These are phyloP conservation scores for Elymnias hypermnestra DNA, from an alignment of 1,140 invertebrate genomes.

Conservation along the genomic window DNA sequence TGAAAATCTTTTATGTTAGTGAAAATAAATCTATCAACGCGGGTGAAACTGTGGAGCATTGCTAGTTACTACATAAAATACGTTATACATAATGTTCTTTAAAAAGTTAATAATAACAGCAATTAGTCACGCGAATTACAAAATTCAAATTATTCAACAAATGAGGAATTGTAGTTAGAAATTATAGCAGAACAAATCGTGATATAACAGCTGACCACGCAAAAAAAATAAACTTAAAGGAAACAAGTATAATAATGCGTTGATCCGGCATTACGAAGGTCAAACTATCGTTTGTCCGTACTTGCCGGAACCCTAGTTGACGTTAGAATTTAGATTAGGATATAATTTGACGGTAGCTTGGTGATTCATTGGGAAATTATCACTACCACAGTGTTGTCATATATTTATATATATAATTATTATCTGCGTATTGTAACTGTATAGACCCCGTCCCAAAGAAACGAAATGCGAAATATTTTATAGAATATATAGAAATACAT, in stretches of 20 bases:
- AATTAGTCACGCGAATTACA: background rate
- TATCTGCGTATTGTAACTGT: no score
- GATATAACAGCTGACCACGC: conserved; percentile 12
- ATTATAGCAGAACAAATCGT: background rate
- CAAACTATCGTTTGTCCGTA: conserved; percentile 15
- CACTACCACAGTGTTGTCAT: conserved; percentile 18
- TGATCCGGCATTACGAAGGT: conserved; percentile 34
- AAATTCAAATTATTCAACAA: background rate
- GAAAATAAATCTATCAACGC: no score
- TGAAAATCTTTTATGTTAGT: no score
- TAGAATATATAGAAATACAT: no score
- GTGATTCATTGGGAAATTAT: conserved; percentile 28
- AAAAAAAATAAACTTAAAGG: conserved; percentile 14
- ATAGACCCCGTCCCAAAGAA: no score
- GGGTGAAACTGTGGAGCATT: no score
- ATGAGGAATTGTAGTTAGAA: background rate
- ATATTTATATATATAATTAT: no score
- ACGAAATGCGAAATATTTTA: no score
- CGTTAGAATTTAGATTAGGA: conserved; percentile 12
- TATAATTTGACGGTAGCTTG: conserved; percentile 14
- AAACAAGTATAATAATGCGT: conserved; percentile 21
- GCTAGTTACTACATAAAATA: no score
- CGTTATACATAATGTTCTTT: no score
- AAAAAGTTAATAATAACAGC: background rate
- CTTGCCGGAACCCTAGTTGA: conserved; percentile 24